Evolutionary conservation across 2,797 vertebrate species (phyloP), one percentile per base, ranked within the genome.

Genomic region (Margarornis squamiger): DNA sequence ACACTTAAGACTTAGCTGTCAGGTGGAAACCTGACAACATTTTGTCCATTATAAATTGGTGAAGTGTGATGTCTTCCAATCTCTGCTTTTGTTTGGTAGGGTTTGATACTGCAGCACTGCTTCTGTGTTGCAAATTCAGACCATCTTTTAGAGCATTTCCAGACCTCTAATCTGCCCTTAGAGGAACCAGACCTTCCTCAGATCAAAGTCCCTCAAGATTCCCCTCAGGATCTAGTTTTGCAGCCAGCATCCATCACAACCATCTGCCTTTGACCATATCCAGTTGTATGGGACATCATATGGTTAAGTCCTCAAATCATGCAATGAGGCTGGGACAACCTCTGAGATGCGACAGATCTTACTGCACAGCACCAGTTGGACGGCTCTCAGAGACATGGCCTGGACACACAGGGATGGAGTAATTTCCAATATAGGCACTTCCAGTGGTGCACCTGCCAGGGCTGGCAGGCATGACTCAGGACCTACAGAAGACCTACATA

Each of bases 201-300:
- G 38, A 45, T 49, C 52, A 36, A 90, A 93, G 23, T 63, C 27
- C 23, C 6, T 6, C 24, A 78, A 52, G 46, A 26, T 41, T 75
- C 30, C 43, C 30, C 32, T 74, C 48, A 91, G 57, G 49, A 74
- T 65, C 59, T 0, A 1, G 26, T 70, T 88, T 32, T 76, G 34
- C 2, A 1, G 32, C 20, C 0, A 0, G n/a, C 20, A 32, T 73
- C 82, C 63, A 36, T 54, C 71, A 66, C 0, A 0, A 27, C 30
- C 57, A 52, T 41, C 19, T 48, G 26, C n/a, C 88, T 89, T 87
- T 85, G 85, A 48, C 73, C 23, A 21, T 8, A 46, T 2, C 6
- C 26, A 29, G 34, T 34, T 65, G 3, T 54, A 65, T 58, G 61
- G 54, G 45, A 67, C 39, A 66, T 26, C 23, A 43, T 29, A 36